Conservation (phyloP, 1,140 invertebrate species). For the Goniozus legneri region DNA sequence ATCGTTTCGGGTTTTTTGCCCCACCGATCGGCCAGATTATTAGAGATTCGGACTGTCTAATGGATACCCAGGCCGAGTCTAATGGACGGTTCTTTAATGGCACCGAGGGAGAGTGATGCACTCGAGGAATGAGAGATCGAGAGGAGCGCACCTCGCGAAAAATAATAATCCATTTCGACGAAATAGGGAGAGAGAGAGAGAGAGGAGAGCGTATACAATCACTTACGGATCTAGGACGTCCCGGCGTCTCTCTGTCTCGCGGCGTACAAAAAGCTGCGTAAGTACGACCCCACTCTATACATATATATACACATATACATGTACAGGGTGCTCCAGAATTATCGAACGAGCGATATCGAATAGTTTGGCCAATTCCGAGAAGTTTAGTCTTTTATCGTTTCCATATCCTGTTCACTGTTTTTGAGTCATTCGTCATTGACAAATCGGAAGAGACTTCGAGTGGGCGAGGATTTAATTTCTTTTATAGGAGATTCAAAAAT, state of each 20-base stretch:
- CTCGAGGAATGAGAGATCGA: too few relatives aligned
- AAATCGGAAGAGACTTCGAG: background rate
- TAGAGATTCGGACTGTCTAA: too few relatives aligned
- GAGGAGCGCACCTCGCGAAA: too few relatives aligned
- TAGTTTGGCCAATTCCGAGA: background rate
- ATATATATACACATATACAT: background rate
- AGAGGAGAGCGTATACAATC: slow-evolving; percentile 14
- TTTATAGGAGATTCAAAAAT: too few relatives aligned
- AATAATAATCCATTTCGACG: too few relatives aligned
- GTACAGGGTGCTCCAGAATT: background rate
- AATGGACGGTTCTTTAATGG: too few relatives aligned
- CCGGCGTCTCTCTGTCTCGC: slow-evolving; percentile 38
- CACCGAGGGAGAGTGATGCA: too few relatives aligned
- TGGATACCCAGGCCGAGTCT: too few relatives aligned
- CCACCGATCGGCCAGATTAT: too few relatives aligned
- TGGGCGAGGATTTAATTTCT: too few relatives aligned
- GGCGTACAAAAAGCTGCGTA: slow-evolving; percentile 33
- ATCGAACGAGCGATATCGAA: background rate
- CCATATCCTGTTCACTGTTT: background rate
- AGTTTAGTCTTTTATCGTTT: background rate
- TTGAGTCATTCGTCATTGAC: background rate
- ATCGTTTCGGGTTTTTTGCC: too few relatives aligned
- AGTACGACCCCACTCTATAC: slow-evolving; percentile 1
- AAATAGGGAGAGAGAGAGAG: background rate
- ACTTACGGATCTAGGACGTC: slow-evolving; percentile 32